Percentiles rank a stretch among this genome's conserved stretches.
These are phyloP conservation scores for Drosophila sturtevanti DNA, from an alignment of 1,140 invertebrate species.

Conservation along the genomic window DNA sequence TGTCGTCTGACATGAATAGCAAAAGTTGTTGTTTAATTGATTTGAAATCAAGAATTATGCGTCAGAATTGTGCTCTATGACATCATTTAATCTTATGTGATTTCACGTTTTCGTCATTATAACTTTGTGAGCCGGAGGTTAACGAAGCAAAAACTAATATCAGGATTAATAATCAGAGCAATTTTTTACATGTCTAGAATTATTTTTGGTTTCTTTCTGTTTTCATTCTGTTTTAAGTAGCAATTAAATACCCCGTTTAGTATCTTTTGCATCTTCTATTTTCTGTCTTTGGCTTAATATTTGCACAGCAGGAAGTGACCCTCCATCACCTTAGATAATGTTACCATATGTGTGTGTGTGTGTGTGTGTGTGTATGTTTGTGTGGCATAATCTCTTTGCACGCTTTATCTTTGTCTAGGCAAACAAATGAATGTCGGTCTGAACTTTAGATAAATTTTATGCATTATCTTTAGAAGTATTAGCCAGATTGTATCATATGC, in stretches of 20 bases:
- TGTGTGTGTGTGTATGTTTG: no score
- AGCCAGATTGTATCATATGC: background rate
- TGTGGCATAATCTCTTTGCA: background rate
- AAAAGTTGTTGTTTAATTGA: no score
- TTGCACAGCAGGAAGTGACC: background rate
- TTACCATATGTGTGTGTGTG: background rate
- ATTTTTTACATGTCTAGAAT: background rate
- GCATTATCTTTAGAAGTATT: background rate
- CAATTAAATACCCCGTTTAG: no score
- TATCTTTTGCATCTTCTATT: background rate
- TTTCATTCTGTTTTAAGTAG: no score
- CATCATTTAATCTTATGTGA: background rate
- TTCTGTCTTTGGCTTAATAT: background rate
- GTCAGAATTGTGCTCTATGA: background rate
- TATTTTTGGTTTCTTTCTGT: no score
- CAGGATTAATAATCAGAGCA: background rate
- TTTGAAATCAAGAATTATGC: background rate
- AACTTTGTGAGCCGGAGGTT: background rate
- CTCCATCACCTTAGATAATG: background rate
- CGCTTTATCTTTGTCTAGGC: background rate
- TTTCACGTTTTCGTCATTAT: background rate
- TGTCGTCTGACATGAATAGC: no score
- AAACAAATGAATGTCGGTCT: background rate
- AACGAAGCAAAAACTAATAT: conserved; percentile 3
- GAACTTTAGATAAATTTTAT: background rate